These are phyloP conservation scores for Tryphoninae sp. DNA, from an alignment of 2,888 invertebrate genomes.

Conservation along the genomic window DNA sequence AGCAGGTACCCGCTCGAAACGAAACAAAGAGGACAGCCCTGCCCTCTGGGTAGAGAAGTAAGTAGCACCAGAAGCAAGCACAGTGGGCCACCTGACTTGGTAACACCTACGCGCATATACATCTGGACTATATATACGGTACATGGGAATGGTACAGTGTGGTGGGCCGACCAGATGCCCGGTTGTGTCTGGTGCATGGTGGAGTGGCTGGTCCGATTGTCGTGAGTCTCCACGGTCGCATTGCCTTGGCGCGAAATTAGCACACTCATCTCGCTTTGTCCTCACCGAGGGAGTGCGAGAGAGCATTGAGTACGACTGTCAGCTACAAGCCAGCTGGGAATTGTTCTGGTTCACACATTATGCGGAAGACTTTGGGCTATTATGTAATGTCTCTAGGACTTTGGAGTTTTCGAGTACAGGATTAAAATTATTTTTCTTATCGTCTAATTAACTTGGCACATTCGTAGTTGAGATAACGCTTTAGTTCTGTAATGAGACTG, in stretches of 20 bases:
- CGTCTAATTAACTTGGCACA: not conserved
- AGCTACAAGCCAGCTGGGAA: slow-evolving; percentile 35
- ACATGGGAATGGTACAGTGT: not conserved
- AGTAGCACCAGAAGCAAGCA: slow-evolving; percentile 25
- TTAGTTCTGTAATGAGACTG: too few species aligned
- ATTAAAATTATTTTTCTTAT: not conserved
- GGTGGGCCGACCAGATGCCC: slow-evolving; percentile 1
- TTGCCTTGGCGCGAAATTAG: slow-evolving; percentile 47
- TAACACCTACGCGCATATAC: slow-evolving; percentile 11
- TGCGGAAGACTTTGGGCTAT: slow-evolving; percentile 11
- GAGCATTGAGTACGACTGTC: slow-evolving; percentile 42
- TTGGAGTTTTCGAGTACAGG: not conserved
- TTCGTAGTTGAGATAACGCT: not conserved
- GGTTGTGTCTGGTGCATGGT: slow-evolving; percentile 16
- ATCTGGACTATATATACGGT: slow-evolving; percentile 1
- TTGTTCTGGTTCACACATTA: slow-evolving; percentile 3
- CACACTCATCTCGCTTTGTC: slow-evolving; percentile 52
- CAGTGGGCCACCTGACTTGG: slow-evolving; percentile 30
- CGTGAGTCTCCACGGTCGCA: not conserved
- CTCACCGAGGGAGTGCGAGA: slow-evolving; percentile 12
- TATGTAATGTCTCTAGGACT: not conserved
- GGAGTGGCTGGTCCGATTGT: slow-evolving; percentile 14
- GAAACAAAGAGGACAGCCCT: slow-evolving; percentile 54
- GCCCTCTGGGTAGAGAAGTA: not conserved
- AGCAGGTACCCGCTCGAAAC: slow-evolving; percentile 65